Conservation (phyloP, 35 echinoderm and acorn worm species). For the Holothuria glaberrima region DNA sequence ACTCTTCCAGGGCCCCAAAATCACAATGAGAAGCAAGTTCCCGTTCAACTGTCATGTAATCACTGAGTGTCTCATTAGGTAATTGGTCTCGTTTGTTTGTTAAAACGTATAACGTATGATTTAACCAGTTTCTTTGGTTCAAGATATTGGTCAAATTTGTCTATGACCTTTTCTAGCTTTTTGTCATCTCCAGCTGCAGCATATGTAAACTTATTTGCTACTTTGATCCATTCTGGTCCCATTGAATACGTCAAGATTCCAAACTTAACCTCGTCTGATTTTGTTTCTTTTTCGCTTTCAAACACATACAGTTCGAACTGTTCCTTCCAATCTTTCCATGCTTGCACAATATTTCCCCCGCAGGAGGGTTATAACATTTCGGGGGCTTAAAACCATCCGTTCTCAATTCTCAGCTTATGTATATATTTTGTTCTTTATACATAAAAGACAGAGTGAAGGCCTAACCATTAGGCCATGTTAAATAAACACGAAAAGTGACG, state of each 20-base stretch:
- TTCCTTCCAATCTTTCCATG: conserved; percentile 19
- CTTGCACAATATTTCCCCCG: conserved; percentile 2
- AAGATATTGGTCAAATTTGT: conserved; percentile 52
- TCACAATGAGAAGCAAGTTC: conserved; percentile 35
- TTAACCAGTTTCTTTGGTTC: conserved; percentile 67
- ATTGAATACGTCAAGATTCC: conserved; percentile 33
- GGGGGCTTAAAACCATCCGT: background rate
- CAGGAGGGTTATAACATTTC: background rate
- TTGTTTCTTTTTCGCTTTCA: background rate
- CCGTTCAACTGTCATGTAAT: conserved; percentile 34
- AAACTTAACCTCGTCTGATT: conserved; percentile 19
- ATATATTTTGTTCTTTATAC: too few species aligned
- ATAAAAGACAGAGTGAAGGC: too few species aligned
- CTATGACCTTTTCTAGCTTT: conserved; percentile 33
- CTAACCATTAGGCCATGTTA: too few species aligned
- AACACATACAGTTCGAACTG: background rate
- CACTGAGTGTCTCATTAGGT: conserved; percentile 39
- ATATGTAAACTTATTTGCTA: too few species aligned
- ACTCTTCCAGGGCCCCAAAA: conserved; percentile 36
- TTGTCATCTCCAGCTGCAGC: background rate
- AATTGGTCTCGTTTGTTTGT: conserved; percentile 34
- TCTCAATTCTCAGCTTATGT: too few species aligned
- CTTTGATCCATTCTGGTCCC: too few species aligned
- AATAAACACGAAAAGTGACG: too few species aligned
- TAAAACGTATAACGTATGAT: conserved; percentile 50